Percentiles rank a stretch among this genome's conserved stretches.
Evolutionary conservation across 2,797 vertebrate genomes (phyloP).

Genomic region (Liasis olivaceus): DNA sequence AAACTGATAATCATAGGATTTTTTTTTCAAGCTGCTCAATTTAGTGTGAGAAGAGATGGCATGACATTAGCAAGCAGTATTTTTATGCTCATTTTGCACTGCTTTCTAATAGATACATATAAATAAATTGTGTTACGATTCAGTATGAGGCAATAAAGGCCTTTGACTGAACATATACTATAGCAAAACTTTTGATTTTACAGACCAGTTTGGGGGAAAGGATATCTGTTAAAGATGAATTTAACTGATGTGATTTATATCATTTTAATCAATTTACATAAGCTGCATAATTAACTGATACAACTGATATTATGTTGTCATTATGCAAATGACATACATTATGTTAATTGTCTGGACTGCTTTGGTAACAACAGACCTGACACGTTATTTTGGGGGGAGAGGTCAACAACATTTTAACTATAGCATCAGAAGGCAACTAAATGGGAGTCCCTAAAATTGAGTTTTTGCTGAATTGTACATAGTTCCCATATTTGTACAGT

Average conservation of each 20-base stretch:
- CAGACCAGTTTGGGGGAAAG: neutral
- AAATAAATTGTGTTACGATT: neutral
- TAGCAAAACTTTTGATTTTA: neutral
- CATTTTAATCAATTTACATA: neutral
- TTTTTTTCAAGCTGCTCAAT: neutral
- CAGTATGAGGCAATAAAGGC: neutral
- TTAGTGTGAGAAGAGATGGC: neutral
- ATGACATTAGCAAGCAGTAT: neutral
- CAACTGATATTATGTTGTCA: neutral
- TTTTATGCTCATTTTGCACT: neutral
- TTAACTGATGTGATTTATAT: neutral
- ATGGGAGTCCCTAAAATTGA: neutral
- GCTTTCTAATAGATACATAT: neutral
- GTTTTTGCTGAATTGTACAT: neutral
- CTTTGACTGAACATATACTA: neutral
- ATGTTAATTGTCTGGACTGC: no score
- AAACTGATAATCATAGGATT: neutral
- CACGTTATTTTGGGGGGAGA: neutral
- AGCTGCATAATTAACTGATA: neutral
- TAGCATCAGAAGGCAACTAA: neutral
- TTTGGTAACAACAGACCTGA: no score
- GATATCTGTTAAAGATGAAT: neutral
- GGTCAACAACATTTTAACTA: neutral
- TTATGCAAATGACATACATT: neutral
- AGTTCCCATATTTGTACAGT: neutral